Evolutionary conservation across 2,797 vertebrate genomes (phyloP).

Genomic region (Hypotaenidia philippensis): DNA sequence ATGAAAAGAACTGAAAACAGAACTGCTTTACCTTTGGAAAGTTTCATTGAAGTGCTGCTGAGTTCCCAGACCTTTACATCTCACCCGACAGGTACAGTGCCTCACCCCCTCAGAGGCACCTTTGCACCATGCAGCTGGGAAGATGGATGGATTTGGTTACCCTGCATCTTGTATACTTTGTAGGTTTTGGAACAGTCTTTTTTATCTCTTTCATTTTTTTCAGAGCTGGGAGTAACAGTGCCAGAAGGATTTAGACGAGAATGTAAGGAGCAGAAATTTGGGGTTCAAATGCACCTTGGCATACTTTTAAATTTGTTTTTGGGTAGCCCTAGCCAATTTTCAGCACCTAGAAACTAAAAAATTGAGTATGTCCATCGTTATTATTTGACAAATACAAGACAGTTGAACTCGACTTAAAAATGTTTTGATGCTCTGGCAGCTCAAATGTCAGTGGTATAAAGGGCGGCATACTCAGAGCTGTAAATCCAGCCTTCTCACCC

Average conservation of each 20-base stretch:
- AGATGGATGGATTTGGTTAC: not conserved
- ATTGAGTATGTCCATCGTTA: not conserved
- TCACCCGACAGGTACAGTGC: not conserved
- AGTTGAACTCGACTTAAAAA: not conserved
- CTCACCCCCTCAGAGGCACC: accelerated
- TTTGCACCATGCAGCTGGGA: not conserved
- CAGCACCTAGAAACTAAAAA: not conserved
- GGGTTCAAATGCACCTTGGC: not conserved
- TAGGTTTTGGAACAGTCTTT: not conserved
- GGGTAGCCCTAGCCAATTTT: not conserved
- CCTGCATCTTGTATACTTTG: not conserved
- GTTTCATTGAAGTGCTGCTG: not conserved
- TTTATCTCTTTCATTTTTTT: not conserved
- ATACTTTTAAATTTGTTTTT: not conserved
- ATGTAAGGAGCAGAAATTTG: not conserved
- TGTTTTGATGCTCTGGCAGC: not conserved
- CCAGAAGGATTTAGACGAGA: not conserved
- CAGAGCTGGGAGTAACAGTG: not conserved
- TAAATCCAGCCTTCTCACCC: not conserved
- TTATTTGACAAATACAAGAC: not conserved
- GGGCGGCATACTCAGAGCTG: not conserved
- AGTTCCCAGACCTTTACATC: not conserved
- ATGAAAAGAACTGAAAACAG: not conserved
- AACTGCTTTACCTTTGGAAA: not conserved
- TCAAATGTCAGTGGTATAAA: not conserved